Base-by-base conservation (phyloP, 1,140 invertebrate genomes). In the Lucilia cuprina region DNA sequence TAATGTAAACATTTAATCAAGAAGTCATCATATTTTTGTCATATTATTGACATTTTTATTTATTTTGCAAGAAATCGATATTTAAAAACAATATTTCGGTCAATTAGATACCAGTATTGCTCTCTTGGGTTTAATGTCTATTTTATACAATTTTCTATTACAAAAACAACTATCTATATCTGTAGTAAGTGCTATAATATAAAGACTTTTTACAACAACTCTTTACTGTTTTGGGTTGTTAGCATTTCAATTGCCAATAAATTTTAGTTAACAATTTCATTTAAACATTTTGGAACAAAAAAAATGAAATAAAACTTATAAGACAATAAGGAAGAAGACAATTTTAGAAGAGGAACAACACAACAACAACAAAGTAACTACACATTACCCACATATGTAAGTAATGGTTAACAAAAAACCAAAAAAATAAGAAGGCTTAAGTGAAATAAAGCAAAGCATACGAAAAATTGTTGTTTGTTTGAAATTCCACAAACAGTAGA, bases 211-310 rank as follows among this genome's bases (percentile, higher is more conserved):
- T 41, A 3, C 41, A 7, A 41, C 41, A 41, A 41, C 5, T 41
- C 41, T 41, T 10, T 0, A 41, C 5, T 41, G 41, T 55, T 83
- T 30, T 17, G 75, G 74, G 74, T 82, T 65, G 25, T 47, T 82
- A 78, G 83, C 82, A 85, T 85, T 85, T 50, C 74, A 35, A 83
- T 83, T 74, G 82, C 30, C 82, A 13, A 70, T 74, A 83, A 83
- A 83, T 74, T 70, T 83, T 65, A 65, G 50, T 35, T 74, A 83
- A 83, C 77, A 80, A 80, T 80, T 80, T 80, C 77, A 80, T 80
- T 80, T 80, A 80, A 49, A 17, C 77, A 80, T 80, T 49, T 80
- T 49, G 2, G n/a, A 35, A 41, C 7, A 35, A 78, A 19, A 41
- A 8, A 5, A 8, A 41, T 0, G 10, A 41, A 41, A 41, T 41